phyloP scores from a whole-genome alignment of 2,888 invertebrate species.

The Cloeon dipterum region DNA sequence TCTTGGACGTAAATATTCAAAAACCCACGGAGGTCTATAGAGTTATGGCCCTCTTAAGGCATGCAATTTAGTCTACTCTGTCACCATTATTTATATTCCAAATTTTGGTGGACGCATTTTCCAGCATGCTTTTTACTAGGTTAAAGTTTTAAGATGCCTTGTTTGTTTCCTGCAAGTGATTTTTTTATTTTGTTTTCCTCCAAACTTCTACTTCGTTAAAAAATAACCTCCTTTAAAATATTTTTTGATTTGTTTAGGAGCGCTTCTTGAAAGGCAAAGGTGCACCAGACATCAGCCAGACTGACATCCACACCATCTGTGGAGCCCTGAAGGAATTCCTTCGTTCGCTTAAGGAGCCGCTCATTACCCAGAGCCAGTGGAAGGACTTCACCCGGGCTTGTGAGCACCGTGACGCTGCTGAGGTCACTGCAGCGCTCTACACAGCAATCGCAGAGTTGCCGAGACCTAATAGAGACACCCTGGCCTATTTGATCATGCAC shows the following conservation, averaged over 20 bases:
- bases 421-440: conserved; percentile 38
- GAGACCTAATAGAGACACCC: conserved; percentile 78
- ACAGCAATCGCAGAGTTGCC: conserved; percentile 68
- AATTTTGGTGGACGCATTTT: too few relatives aligned
- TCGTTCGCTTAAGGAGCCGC: conserved; percentile 65
- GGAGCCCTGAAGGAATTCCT: conserved; percentile 90
- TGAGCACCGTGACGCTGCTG: conserved; percentile 25
- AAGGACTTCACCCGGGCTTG: conserved; percentile 55
- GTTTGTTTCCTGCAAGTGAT: too few relatives aligned
- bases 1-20: too few relatives aligned
- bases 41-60: too few relatives aligned
- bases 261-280: conserved; percentile 71
- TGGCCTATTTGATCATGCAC: conserved; percentile 81
- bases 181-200: too few relatives aligned
- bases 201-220: too few relatives aligned
- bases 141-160: too few relatives aligned
- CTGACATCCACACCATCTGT: conserved; percentile 71
- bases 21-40: too few relatives aligned
- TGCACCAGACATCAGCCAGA: conserved; percentile 41
- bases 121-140: too few relatives aligned
- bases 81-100: too few relatives aligned
- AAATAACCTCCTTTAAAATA: too few relatives aligned
- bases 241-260: conserved; percentile 32
- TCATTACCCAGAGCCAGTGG: conserved; percentile 65
- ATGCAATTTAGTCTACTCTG: too few relatives aligned